A percentile compares a stretch with the other conserved stretches of the same genome.
Conservation (phyloP, 2,888 invertebrate species). For the Falcaria lacertinaria region DNA sequence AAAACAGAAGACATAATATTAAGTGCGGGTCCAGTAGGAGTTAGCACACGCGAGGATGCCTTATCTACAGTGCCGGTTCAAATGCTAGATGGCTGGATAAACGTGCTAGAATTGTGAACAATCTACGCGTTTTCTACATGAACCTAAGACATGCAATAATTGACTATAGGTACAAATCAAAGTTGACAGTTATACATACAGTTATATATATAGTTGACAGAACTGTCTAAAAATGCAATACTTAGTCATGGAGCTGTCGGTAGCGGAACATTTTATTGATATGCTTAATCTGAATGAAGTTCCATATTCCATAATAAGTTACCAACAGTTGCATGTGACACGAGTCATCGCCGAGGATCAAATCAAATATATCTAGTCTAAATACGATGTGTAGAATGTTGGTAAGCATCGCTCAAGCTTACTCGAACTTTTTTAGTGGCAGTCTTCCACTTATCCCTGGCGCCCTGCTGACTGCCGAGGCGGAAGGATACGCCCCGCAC, state of each 20-base stretch:
- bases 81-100: neutral
- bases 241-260: neutral
- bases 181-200: no score
- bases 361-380: neutral
- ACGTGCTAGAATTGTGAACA: neutral
- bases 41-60: slow-evolving; percentile 37
- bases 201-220: no score
- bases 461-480: slow-evolving; percentile 75
- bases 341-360: neutral
- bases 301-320: no score
- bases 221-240: neutral
- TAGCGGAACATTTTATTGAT: neutral
- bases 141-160: neutral
- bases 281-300: no score
- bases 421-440: slow-evolving; percentile 88
- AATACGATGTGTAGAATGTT: slow-evolving; percentile 12
- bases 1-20: slow-evolving; percentile 22
- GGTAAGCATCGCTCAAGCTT: slow-evolving; percentile 60
- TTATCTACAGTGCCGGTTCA: slow-evolving; percentile 19
- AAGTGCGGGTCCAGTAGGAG: slow-evolving; percentile 21
- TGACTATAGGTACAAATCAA: no score
- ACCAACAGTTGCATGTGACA: neutral
- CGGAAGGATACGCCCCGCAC: slow-evolving; percentile 83
- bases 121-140: slow-evolving; percentile 1
- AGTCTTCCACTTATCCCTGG: slow-evolving; percentile 82